These are phyloP conservation scores for Drosophila nebulosa DNA, from an alignment of 1,140 invertebrate species.

Conservation along the genomic window DNA sequence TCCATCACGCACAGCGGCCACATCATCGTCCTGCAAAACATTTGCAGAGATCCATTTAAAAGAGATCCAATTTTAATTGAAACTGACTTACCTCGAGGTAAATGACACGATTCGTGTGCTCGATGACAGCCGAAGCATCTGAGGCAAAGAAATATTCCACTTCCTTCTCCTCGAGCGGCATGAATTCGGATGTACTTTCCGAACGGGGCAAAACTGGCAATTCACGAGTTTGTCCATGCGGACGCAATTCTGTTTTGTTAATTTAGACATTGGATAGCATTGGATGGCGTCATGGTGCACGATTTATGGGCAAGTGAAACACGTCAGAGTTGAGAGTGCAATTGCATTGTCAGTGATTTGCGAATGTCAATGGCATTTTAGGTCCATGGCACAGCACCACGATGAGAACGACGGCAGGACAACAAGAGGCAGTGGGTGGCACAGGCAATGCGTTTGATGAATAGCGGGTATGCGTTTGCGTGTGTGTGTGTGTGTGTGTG, in stretches of 20 bases:
- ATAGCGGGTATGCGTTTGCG: conserved; percentile 8
- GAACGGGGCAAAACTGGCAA: conserved; percentile 85
- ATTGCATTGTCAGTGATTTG: conserved; percentile 14
- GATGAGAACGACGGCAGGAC: conserved; percentile 22
- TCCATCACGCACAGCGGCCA: conserved; percentile 93
- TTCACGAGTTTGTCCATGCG: conserved; percentile 84
- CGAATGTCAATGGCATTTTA: conserved; percentile 17
- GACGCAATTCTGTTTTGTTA: conserved; percentile 89
- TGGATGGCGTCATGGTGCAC: conserved; percentile 4
- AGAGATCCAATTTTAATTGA: background rate
- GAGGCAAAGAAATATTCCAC: conserved; percentile 99
- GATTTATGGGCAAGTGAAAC: background rate
- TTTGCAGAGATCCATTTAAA: background rate
- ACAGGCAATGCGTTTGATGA: conserved; percentile 9
- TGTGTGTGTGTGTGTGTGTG: conserved; percentile 2
- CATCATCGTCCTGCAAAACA: conserved; percentile 88
- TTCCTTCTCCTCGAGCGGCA: conserved; percentile 94
- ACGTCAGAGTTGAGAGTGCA: conserved; percentile 3
- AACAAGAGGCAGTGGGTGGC: background rate
- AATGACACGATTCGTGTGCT: conserved; percentile 98
- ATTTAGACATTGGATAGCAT: conserved; percentile 42
- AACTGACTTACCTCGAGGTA: conserved; percentile 87
- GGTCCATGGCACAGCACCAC: conserved; percentile 19
- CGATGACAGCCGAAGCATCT: conserved; percentile 98
- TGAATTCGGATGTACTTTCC: conserved; percentile 94